phyloP scores from a whole-genome alignment of 2,888 invertebrate species.

The Cosmopolites sordidus region DNA sequence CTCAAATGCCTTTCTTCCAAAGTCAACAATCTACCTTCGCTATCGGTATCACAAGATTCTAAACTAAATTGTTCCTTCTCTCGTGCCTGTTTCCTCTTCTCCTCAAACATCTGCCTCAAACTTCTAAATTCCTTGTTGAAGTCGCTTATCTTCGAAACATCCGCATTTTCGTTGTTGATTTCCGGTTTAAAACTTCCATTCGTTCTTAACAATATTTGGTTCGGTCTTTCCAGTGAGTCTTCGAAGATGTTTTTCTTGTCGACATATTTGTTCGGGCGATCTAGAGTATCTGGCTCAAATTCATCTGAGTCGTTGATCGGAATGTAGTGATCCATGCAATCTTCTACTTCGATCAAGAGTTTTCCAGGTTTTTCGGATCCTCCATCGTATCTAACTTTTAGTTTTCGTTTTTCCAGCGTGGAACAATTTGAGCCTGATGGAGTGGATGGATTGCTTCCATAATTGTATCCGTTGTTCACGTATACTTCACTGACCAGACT shows the following conservation, averaged over 20 bases:
- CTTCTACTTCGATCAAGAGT: conserved; percentile 78
- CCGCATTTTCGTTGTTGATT: conserved; percentile 17
- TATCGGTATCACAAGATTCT: conserved; percentile 48
- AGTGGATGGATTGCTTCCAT: conserved; percentile 57
- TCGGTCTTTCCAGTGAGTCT: conserved; percentile 50
- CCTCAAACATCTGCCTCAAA: conserved; percentile 70
- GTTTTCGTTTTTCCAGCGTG: conserved; percentile 48
- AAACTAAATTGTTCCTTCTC: conserved; percentile 31
- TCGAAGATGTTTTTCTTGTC: conserved; percentile 5
- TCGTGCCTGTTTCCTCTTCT: conserved; percentile 53
- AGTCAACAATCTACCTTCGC: conserved; percentile 64
- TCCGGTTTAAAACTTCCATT: conserved; percentile 68
- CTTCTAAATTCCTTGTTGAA: conserved; percentile 59
- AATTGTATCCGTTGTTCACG: conserved; percentile 70
- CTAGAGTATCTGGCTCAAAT: conserved; percentile 82
- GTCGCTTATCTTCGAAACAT: conserved; percentile 33
- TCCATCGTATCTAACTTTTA: conserved; percentile 53
- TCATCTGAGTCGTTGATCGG: conserved; percentile 75
- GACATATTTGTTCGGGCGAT: conserved; percentile 48
- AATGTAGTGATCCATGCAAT: conserved; percentile 72
- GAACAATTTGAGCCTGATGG: conserved; percentile 56
- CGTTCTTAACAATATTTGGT: conserved; percentile 61
- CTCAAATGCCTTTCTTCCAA: conserved; percentile 70
- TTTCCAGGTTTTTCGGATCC: conserved; percentile 67
- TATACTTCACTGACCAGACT: conserved; percentile 75